Conservation (phyloP, 2,888 invertebrate genomes). For the Noctuana brunneofusca region DNA sequence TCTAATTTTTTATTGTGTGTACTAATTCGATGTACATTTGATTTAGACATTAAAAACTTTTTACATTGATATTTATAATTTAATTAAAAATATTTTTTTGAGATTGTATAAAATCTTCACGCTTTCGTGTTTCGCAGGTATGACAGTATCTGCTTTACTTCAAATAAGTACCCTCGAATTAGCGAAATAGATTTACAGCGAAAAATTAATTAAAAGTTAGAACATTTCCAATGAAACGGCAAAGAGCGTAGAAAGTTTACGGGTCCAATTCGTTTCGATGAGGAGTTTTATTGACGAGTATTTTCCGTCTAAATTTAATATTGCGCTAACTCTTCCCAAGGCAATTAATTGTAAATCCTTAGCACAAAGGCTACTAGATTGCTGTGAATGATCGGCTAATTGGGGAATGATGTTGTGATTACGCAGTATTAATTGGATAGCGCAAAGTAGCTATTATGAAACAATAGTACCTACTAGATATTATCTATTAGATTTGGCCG, state of each 20-base stretch:
- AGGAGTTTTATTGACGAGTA: conserved; percentile 2
- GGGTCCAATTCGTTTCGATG: conserved; percentile 1
- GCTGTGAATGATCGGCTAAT: not conserved
- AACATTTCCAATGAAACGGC: not conserved
- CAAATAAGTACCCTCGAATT: too few species aligned
- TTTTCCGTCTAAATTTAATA: not conserved
- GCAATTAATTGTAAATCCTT: not conserved
- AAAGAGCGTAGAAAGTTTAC: conserved; percentile 3
- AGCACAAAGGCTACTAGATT: not conserved
- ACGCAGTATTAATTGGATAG: not conserved
- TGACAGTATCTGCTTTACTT: too few species aligned
- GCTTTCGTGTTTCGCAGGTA: too few species aligned
- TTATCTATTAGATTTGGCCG: too few species aligned
- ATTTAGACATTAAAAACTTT: too few species aligned
- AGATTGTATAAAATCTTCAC: too few species aligned
- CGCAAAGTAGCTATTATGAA: not conserved
- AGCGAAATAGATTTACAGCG: not conserved
- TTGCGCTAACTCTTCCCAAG: not conserved
- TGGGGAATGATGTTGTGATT: conserved; percentile 2
- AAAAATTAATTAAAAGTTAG: not conserved
- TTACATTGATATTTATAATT: too few species aligned
- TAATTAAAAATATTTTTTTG: too few species aligned
- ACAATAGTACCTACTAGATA: not conserved
- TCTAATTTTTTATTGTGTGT: not conserved
- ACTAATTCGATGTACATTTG: too few species aligned